Conservation (phyloP, 2,888 invertebrate species). For the Hydraecia micacea region DNA sequence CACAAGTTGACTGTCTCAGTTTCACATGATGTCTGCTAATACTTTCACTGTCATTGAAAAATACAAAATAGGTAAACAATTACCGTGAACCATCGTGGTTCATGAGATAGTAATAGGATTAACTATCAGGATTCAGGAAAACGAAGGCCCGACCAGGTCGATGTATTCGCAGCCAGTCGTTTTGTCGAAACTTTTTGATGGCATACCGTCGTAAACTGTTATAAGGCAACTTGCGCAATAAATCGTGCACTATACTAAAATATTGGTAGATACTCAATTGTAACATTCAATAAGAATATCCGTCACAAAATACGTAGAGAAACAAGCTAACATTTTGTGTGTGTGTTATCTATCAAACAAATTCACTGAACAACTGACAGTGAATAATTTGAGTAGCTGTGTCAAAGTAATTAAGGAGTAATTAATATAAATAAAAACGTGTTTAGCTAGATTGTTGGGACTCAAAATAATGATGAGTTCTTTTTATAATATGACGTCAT, state of each 20-base stretch:
- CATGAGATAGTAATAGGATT: not conserved
- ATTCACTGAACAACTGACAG: slow-evolving; percentile 26
- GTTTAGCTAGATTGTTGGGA: slow-evolving; percentile 44
- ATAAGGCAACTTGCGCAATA: slow-evolving; percentile 12
- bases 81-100: not conserved
- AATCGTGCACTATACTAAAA: slow-evolving; percentile 4
- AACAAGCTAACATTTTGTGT: slow-evolving; percentile 46
- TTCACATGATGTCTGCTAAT: not conserved
- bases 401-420: slow-evolving; percentile 42
- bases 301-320: slow-evolving; percentile 37
- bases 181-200: not conserved
- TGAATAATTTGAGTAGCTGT: slow-evolving; percentile 27
- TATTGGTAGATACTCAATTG: slow-evolving; percentile 48
- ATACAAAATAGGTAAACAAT: not conserved
- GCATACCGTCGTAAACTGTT: not conserved
- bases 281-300: slow-evolving; percentile 49
- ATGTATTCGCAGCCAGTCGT: not conserved
- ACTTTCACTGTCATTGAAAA: not conserved
- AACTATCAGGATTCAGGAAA: not conserved
- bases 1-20: not conserved
- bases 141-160: not conserved
- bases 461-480: slow-evolving; percentile 24
- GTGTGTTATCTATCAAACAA: slow-evolving; percentile 23
- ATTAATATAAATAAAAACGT: slow-evolving; percentile 58
- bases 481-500: slow-evolving; percentile 46